phyloP scores from a whole-genome alignment of 2,888 invertebrate genomes.

The Dynastes grantii region DNA sequence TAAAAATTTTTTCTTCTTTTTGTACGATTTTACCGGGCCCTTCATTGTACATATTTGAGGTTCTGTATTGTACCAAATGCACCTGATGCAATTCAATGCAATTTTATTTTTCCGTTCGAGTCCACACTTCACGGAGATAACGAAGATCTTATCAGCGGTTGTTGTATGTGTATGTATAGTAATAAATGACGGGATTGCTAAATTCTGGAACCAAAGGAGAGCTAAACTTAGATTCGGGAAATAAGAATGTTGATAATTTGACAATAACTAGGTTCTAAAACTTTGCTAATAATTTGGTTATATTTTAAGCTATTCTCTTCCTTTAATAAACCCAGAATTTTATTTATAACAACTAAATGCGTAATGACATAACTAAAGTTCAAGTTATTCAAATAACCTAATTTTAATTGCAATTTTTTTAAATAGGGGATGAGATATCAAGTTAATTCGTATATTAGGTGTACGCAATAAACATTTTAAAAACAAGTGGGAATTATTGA shows the following conservation, averaged over 20 bases:
- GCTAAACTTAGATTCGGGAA: not conserved
- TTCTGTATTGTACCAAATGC: not conserved
- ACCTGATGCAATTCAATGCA: not conserved
- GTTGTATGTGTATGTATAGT: not conserved
- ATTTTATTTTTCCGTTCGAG: too few relatives aligned
- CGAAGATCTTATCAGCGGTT: too few relatives aligned
- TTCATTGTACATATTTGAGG: slow-evolving; percentile 85
- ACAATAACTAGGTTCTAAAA: not conserved
- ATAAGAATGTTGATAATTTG: too few relatives aligned
- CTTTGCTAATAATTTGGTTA: not conserved
- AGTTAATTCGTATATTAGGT: too few relatives aligned
- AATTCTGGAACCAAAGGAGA: not conserved
- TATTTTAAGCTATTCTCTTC: not conserved
- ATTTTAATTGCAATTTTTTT: too few relatives aligned
- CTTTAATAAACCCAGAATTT: not conserved
- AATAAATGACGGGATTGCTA: not conserved
- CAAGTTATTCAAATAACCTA: not conserved
- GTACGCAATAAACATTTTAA: too few relatives aligned
- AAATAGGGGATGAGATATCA: too few relatives aligned
- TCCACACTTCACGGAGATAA: too few relatives aligned
- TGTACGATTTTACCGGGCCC: slow-evolving; percentile 90
- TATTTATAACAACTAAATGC: slow-evolving; percentile 2
- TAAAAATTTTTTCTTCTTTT: too few relatives aligned
- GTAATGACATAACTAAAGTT: slow-evolving; percentile 16
- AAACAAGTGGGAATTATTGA: too few relatives aligned